Evolutionary conservation across 2,888 invertebrate species (phyloP), one percentile per base, ranked within the genome.

Genomic region (Diarsia mendica): DNA sequence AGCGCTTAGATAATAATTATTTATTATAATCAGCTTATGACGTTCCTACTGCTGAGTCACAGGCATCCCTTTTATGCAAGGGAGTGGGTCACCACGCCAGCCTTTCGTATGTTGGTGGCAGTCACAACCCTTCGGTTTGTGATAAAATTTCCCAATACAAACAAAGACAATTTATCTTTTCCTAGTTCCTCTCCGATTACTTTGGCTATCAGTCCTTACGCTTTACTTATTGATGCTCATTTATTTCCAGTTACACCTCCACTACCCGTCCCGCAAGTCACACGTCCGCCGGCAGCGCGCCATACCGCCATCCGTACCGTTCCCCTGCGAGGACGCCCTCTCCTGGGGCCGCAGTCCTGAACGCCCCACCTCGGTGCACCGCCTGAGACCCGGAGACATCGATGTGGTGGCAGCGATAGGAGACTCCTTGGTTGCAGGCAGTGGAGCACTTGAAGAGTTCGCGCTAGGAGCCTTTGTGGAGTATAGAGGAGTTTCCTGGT

Each of bases 401-500:
- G 97, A 98, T 84, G 97, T 98, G 53, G 97, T 98, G 20, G 98
- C 97, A 0, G 98, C 98, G 0, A 97, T 98, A 84, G 98, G 98
- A 0, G 98, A 98, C 91, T 98, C 98, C 0, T 91, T 98, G 83
- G 97, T 98, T 2, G 98, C 98, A 2, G 98, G 97, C 53, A 98
- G 97, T 85, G 98, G 98, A 1, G 98, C 98, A 0, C 91, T 98
- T 84, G 98, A 98, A 83, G 97, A 98, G 90, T 98, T 96, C 89
- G 98, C 98, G 1, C 92, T 98, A 5, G 98, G 98, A 3, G 97
- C 98, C 0, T 97, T 98, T 88, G 97, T 98, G 80, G 98, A 98
- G 90, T 97, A 98, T 82, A 94, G 98, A 69, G 98, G 98, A 1
- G 97, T 98, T 2, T 98, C 98, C 18, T 98, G 98, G 98, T 98